Conservation (phyloP, 2,797 vertebrate genomes). For the Denticeps clupeoides region DNA sequence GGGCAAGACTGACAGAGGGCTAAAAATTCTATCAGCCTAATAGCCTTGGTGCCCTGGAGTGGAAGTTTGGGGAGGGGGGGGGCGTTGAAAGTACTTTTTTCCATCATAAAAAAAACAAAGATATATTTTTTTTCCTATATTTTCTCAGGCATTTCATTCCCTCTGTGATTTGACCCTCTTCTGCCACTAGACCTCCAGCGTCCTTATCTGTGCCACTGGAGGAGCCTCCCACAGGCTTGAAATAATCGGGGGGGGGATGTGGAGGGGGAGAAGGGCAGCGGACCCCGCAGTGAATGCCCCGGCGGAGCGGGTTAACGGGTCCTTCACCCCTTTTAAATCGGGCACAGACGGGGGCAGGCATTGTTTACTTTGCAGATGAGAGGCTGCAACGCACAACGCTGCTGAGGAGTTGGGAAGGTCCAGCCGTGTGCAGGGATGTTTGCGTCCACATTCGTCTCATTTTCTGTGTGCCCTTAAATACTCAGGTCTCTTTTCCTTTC, state of each 20-base stretch:
- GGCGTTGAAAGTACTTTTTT: conserved; percentile 31
- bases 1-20: conserved; percentile 39
- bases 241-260: conserved; percentile 54
- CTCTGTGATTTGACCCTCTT: conserved; percentile 56
- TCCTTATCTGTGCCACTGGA: conserved; percentile 56
- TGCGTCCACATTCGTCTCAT: too few relatives aligned
- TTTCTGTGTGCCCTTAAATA: too few relatives aligned
- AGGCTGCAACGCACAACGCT: conserved; percentile 29
- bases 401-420: conserved; percentile 32
- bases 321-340: conserved; percentile 40
- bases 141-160: conserved; percentile 40
- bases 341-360: conserved; percentile 38
- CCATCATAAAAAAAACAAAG: conserved; percentile 27
- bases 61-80: conserved; percentile 54
- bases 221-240: conserved; percentile 43
- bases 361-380: conserved; percentile 52
- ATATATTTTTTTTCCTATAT: conserved; percentile 30
- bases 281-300: conserved; percentile 32
- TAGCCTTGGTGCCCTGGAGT: conserved; percentile 48
- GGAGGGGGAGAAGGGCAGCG: conserved; percentile 29
- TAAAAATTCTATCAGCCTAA: conserved; percentile 61
- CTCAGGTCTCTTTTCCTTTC: too few relatives aligned
- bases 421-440: conserved; percentile 16
- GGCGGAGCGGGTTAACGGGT: conserved; percentile 46
- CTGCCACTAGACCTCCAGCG: conserved; percentile 43